These are phyloP conservation scores for Cydia fagiglandana DNA, from an alignment of 1,140 invertebrate species.

Conservation along the genomic window DNA sequence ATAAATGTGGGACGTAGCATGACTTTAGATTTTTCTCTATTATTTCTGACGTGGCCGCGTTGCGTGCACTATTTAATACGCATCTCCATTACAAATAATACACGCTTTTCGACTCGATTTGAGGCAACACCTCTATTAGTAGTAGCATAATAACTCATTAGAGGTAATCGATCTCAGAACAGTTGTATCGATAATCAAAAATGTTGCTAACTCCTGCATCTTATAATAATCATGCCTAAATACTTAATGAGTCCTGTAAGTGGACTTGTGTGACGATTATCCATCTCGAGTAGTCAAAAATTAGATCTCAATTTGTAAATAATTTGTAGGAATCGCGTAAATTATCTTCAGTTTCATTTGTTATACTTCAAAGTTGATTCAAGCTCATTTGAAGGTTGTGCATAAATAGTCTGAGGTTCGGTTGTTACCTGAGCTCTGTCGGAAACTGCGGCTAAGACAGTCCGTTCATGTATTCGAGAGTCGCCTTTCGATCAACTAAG, in stretches of 20 bases:
- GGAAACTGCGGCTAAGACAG: conserved; percentile 29
- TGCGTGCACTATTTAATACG: conserved; percentile 17
- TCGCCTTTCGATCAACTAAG: conserved; percentile 34
- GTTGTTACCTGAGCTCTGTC: conserved; percentile 49
- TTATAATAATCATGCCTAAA: conserved; percentile 14
- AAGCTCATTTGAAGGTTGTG: conserved; percentile 69
- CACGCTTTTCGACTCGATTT: conserved; percentile 35
- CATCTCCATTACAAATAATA: conserved; percentile 50
- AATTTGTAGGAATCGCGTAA: conserved; percentile 20
- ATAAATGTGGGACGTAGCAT: background rate
- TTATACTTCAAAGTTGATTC: conserved; percentile 28
- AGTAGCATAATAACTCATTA: conserved; percentile 45
- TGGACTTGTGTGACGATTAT: conserved; percentile 1
- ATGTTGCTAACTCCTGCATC: conserved; percentile 63
- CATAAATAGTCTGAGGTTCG: conserved; percentile 54
- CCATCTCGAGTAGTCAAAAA: conserved; percentile 15
- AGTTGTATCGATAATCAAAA: conserved; percentile 47
- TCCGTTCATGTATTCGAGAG: background rate
- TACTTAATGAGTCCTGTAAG: conserved; percentile 1
- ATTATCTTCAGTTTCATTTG: conserved; percentile 1
- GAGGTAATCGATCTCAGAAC: conserved; percentile 58
- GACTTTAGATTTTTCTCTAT: background rate
- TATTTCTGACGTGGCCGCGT: conserved; percentile 9
- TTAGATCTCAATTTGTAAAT: conserved; percentile 43
- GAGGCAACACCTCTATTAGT: conserved; percentile 49